Conservation (phyloP, 2,888 invertebrate species). For the Latrodectus elegans region DNA sequence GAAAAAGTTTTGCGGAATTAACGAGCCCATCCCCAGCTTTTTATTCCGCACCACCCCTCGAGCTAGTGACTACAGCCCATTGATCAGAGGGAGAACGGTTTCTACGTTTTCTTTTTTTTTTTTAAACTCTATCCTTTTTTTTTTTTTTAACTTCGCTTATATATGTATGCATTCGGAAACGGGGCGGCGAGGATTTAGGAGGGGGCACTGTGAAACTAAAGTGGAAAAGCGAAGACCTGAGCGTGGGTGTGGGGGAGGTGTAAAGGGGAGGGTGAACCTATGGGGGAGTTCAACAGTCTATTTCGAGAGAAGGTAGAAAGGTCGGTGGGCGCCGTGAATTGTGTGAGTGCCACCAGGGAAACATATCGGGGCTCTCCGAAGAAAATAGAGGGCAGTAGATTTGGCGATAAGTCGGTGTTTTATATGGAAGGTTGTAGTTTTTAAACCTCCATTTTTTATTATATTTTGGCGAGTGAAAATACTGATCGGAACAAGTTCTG, state of each 20-base stretch:
- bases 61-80: constrained; percentile 59
- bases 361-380: constrained; percentile 10
- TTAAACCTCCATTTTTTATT: no score
- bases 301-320: neutral
- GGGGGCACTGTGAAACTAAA: constrained; percentile 48
- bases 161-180: neutral
- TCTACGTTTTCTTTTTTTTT: constrained; percentile 29
- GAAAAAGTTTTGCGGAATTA: constrained; percentile 34
- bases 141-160: neutral
- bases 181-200: neutral
- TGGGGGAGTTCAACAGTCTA: constrained; percentile 40
- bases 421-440: no score
- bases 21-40: constrained; percentile 60
- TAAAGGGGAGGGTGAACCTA: neutral
- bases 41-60: constrained; percentile 41
- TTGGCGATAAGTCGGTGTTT: constrained; percentile 38
- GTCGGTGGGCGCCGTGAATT: constrained; percentile 22
- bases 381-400: constrained; percentile 31
- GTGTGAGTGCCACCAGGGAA: constrained; percentile 28
- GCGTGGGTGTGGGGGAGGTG: neutral
- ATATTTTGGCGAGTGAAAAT: no score
- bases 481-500: no score
- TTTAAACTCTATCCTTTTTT: neutral
- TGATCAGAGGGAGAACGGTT: constrained; percentile 43
- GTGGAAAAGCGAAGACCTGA: constrained; percentile 34